Conservation (phyloP, 2,797 vertebrate species). For the Sebastes minor region DNA sequence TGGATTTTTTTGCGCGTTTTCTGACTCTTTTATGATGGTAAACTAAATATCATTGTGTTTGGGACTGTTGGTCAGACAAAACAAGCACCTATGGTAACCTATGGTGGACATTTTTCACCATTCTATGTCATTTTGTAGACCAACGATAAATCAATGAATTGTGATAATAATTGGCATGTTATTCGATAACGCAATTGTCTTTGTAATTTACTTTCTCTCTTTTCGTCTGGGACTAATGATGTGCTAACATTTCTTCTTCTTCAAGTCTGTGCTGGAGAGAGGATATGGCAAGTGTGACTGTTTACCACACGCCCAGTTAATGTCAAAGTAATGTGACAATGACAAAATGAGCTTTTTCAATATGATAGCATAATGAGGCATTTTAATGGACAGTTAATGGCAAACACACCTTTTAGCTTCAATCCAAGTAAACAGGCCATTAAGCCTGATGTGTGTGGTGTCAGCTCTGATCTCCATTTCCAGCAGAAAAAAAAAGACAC, state of each 20-base stretch:
- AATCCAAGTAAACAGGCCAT: conserved; percentile 3
- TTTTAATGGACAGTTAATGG: conserved; percentile 17
- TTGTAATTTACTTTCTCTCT: background rate
- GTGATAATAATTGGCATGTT: background rate
- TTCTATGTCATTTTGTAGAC: background rate
- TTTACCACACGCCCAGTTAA: background rate
- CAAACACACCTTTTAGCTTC: background rate
- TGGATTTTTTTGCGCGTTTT: background rate
- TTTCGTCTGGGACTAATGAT: background rate
- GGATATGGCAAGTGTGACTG: background rate
- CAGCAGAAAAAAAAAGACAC: background rate
- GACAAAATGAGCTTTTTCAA: conserved; percentile 10
- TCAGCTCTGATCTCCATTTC: background rate
- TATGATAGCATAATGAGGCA: conserved; percentile 2
- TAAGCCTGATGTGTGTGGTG: background rate
- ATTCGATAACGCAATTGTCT: background rate
- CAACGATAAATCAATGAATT: background rate
- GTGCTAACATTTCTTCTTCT: background rate
- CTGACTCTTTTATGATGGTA: background rate
- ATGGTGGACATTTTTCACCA: background rate
- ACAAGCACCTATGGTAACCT: background rate
- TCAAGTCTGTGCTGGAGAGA: background rate
- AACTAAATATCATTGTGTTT: background rate
- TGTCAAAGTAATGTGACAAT: conserved; percentile 13
- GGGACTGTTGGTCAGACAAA: background rate